Percentiles rank a stretch among this genome's conserved stretches.
Conservation (phyloP, 2,888 invertebrate species). For the Ophonus ardosiacus region DNA sequence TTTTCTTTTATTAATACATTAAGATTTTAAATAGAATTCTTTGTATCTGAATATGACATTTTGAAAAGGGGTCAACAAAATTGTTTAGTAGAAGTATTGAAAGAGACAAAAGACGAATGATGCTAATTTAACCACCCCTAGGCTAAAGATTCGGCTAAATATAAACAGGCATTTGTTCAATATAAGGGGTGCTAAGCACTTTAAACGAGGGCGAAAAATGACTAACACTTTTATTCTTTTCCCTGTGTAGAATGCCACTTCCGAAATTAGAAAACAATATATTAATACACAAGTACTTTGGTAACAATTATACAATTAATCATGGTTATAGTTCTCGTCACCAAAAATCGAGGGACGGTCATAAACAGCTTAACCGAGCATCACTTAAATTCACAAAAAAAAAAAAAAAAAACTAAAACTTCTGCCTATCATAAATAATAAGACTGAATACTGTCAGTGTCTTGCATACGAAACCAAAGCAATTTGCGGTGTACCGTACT, state of each 20-base stretch:
- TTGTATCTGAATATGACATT: not conserved
- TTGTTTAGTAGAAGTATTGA: not conserved
- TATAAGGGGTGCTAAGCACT: not conserved
- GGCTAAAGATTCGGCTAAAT: constrained; percentile 14
- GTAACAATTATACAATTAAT: not conserved
- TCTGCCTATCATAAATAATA: no score
- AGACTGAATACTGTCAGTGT: no score
- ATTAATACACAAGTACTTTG: not conserved
- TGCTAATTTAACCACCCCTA: constrained; percentile 11
- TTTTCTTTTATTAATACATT: not conserved
- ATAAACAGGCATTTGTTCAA: not conserved
- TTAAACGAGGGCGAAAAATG: constrained; percentile 31
- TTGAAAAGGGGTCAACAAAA: not conserved
- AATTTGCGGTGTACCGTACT: no score
- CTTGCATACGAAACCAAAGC: no score
- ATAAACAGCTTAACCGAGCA: no score
- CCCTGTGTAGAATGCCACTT: not conserved
- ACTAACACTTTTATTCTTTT: constrained; percentile 19
- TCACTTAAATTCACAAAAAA: no score
- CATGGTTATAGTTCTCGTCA: not conserved
- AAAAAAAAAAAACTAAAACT: no score
- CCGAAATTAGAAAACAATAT: constrained; percentile 12
- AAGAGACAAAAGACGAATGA: not conserved
- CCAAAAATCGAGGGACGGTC: no score
- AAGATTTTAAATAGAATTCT: not conserved